Evolutionary conservation across 2,797 vertebrate species (phyloP).

Genomic region (Pachyuromys duprasi): DNA sequence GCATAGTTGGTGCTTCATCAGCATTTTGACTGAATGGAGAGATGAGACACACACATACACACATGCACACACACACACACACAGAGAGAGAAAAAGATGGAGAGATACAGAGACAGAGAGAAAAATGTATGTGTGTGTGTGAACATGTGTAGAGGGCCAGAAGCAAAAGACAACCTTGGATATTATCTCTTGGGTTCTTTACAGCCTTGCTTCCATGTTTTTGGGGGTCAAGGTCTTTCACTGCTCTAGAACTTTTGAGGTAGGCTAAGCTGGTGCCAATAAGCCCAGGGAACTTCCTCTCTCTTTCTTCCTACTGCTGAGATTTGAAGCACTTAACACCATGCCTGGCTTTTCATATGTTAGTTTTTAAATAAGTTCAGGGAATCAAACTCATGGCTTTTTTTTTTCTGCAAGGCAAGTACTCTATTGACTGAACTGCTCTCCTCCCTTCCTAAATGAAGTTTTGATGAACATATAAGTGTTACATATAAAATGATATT

Average conservation of each 20-base stretch:
- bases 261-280: neutral
- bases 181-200: neutral
- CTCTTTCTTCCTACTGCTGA: neutral
- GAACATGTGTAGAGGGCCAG: neutral
- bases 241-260: neutral
- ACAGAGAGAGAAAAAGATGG: no score
- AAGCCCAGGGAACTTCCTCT: neutral
- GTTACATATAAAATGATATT: neutral
- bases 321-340: neutral
- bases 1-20: neutral
- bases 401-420: neutral
- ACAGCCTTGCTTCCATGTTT: neutral
- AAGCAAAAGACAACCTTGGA: neutral
- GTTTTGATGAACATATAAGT: neutral
- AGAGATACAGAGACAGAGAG: neutral
- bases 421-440: neutral
- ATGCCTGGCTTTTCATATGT: neutral
- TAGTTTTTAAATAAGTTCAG: neutral
- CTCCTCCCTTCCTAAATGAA: neutral
- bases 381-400: neutral
- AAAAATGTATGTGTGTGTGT: neutral
- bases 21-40: conserved; percentile 48
- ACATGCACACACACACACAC: neutral
- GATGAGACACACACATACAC: neutral
- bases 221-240: neutral